phyloP scores from a whole-genome alignment of 1,140 invertebrate genomes.

The Drosophila repletoides region DNA sequence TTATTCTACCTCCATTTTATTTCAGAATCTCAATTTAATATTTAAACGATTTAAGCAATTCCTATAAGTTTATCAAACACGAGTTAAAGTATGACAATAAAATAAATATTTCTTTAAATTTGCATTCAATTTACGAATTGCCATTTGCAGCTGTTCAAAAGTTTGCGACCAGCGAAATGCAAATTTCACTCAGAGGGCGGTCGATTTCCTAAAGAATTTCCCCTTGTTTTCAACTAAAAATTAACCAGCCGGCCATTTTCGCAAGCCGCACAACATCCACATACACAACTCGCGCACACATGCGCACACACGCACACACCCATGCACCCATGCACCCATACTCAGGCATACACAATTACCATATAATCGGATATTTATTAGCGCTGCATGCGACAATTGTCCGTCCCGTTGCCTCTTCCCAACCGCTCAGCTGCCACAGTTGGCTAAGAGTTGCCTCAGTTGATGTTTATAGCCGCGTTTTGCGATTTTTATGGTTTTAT shows the following conservation, averaged over 20 bases:
- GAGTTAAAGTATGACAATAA: slow-evolving; percentile 26
- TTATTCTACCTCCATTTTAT: slow-evolving; percentile 49
- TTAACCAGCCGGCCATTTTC: slow-evolving; percentile 28
- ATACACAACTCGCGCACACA: slow-evolving; percentile 6
- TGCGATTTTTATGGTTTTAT: slow-evolving; percentile 78
- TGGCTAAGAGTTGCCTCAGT: slow-evolving; percentile 23
- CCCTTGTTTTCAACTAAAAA: slow-evolving; percentile 2
- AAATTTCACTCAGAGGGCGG: slow-evolving; percentile 44
- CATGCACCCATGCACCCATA: neutral
- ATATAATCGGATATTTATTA: slow-evolving; percentile 79
- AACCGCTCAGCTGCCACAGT: neutral
- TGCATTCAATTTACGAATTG: slow-evolving; percentile 32
- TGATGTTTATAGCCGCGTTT: slow-evolving; percentile 68
- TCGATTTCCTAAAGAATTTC: neutral
- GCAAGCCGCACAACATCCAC: neutral
- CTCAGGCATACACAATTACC: slow-evolving; percentile 62
- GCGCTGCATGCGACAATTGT: slow-evolving; percentile 72
- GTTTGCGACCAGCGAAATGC: slow-evolving; percentile 40
- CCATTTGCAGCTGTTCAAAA: slow-evolving; percentile 66
- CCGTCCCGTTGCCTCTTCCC: slow-evolving; percentile 9
- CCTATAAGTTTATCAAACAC: no score
- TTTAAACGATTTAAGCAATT: neutral
- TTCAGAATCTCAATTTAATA: slow-evolving; percentile 21
- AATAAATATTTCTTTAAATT: slow-evolving; percentile 66
- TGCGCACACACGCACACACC: neutral